phyloP scores from a whole-genome alignment of 1,140 invertebrate genomes.

The Brachionus calyciflorus region DNA sequence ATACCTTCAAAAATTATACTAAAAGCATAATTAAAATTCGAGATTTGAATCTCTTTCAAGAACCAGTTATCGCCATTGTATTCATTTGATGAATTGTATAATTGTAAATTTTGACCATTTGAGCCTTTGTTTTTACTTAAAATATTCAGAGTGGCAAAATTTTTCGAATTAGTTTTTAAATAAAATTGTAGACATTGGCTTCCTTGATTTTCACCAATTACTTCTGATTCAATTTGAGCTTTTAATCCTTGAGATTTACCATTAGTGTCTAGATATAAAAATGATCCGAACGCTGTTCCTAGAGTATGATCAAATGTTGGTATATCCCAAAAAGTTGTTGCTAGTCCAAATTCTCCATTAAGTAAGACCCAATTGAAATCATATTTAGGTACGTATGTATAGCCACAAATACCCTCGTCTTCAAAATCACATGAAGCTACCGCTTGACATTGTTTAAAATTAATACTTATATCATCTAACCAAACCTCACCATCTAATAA shows the following conservation, averaged over 20 bases:
- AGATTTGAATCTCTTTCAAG: slow-evolving; percentile 4
- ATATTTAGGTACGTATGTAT: not conserved
- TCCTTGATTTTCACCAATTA: not conserved
- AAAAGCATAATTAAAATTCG: not conserved
- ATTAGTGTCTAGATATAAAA: slow-evolving; percentile 31
- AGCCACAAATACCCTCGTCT: slow-evolving; percentile 12
- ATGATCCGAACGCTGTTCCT: not conserved
- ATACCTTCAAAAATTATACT: slow-evolving; percentile 43
- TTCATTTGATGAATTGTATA: not conserved
- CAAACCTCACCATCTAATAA: slow-evolving; percentile 50
- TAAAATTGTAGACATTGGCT: slow-evolving; percentile 37
- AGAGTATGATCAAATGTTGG: slow-evolving; percentile 50
- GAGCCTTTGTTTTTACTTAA: not conserved
- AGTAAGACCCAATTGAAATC: slow-evolving; percentile 44
- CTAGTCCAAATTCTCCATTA: slow-evolving; percentile 14
- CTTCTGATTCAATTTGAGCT: slow-evolving; percentile 43
- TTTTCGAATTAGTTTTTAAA: slow-evolving; percentile 20
- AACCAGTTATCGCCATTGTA: not conserved
- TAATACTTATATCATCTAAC: slow-evolving; percentile 21
- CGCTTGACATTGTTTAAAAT: slow-evolving; percentile 4
- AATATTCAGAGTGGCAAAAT: not conserved
- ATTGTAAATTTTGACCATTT: not conserved
- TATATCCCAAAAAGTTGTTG: not conserved
- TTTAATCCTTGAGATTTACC: not conserved
- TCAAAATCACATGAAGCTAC: slow-evolving; percentile 40